phyloP scores from a whole-genome alignment of 2,113 vertebrate genomes.

The Synchiropus splendidus region DNA sequence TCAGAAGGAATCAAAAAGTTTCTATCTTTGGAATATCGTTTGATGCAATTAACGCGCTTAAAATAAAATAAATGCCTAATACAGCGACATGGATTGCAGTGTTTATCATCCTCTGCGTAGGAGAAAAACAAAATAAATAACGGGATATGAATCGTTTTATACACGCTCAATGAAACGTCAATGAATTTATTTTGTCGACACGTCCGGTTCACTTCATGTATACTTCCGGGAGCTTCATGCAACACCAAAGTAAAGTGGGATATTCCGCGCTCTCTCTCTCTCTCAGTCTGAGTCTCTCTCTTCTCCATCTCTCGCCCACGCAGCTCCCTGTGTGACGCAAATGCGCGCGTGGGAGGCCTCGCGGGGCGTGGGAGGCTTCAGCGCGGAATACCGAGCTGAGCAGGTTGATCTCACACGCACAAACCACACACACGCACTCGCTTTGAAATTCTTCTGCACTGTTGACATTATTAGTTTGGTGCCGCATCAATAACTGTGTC shows the following conservation, averaged over 20 bases:
- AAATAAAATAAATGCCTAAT: too few relatives aligned
- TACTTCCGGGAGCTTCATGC: constrained; percentile 12
- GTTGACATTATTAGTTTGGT: constrained; percentile 1
- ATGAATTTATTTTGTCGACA: constrained; percentile 24
- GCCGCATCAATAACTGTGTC: constrained; percentile 13
- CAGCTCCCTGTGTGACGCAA: constrained; percentile 78
- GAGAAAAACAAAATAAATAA: too few relatives aligned
- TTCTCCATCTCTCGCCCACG: constrained; percentile 69
- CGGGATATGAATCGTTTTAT: too few relatives aligned
- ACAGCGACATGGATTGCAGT: too few relatives aligned
- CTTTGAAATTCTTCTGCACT: constrained; percentile 1
- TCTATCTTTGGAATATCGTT: too few relatives aligned
- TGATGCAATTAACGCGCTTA: too few relatives aligned
- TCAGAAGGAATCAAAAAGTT: too few relatives aligned
- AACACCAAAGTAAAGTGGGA: constrained; percentile 62
- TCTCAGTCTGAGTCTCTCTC: constrained; percentile 11
- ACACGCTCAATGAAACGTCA: neutral
- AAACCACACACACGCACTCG: constrained; percentile 8
- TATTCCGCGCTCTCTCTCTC: constrained; percentile 65
- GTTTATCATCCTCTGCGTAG: too few relatives aligned
- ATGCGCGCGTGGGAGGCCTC: constrained; percentile 76
- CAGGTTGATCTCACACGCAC: constrained; percentile 30
- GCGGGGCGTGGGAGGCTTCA: constrained; percentile 71
- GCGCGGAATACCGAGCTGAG: constrained; percentile 70
- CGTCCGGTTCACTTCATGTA: constrained; percentile 12